A percentile compares a stretch with the other conserved stretches of the same genome.
Evolutionary conservation across 92 coral and sea anemone genomes (phyloP).

Genomic region (Parazoanthus swiftii): DNA sequence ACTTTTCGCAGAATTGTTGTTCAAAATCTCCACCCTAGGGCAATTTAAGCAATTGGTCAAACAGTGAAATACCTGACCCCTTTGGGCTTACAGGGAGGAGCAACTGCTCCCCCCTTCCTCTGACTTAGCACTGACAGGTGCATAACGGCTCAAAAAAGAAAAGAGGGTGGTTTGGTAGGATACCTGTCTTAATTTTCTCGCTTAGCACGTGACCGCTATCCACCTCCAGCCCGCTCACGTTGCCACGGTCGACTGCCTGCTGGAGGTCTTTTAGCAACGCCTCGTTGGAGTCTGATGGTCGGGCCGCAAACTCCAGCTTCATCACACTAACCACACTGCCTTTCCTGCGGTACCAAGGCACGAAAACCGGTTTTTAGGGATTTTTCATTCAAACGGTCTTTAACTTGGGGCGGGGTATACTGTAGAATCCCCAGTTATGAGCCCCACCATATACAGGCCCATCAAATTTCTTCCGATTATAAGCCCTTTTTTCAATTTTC

Average conservation of each 20-base stretch:
- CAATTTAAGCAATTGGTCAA: too few species aligned
- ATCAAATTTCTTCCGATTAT: too few species aligned
- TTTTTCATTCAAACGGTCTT: background rate
- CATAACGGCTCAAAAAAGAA: too few species aligned
- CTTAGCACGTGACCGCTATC: conserved; percentile 55
- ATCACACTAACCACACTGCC: conserved; percentile 71
- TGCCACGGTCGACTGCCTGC: conserved; percentile 58
- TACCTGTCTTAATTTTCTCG: conserved; percentile 20
- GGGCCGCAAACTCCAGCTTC: conserved; percentile 65
- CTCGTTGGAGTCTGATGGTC: conserved; percentile 38
- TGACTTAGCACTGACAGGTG: background rate
- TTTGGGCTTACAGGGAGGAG: too few species aligned
- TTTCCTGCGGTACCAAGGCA: conserved; percentile 44
- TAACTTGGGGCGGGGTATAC: too few species aligned
- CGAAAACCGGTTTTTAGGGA: background rate
- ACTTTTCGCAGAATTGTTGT: too few species aligned
- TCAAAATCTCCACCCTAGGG: too few species aligned
- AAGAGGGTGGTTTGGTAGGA: too few species aligned
- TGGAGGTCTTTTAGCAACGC: conserved; percentile 63
- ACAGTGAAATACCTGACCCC: too few species aligned
- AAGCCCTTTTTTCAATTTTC: too few species aligned
- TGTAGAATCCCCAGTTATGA: too few species aligned
- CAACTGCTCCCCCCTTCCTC: background rate
- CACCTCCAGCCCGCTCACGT: conserved; percentile 63
- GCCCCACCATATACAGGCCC: too few species aligned